Conservation (phyloP, 2,797 vertebrate species). For the Smutsia temminckii region DNA sequence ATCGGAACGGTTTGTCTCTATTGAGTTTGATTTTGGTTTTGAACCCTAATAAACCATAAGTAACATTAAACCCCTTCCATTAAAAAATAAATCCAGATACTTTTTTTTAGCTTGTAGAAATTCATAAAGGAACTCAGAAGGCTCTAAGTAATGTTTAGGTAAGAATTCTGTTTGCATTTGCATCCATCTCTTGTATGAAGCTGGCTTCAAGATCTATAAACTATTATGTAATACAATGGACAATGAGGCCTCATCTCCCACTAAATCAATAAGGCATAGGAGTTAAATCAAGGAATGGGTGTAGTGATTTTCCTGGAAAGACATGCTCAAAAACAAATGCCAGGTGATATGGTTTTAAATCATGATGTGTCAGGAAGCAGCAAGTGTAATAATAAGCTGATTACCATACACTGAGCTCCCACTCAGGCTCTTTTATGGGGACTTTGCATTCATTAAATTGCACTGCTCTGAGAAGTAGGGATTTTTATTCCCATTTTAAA, state of each 20-base stretch:
- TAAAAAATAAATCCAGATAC: neutral
- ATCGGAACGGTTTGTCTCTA: neutral
- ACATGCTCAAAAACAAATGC: neutral
- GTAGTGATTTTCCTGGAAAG: neutral
- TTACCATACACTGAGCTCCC: neutral
- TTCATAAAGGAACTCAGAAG: neutral
- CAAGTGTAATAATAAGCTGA: neutral
- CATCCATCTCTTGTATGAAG: neutral
- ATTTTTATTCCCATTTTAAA: conserved; percentile 9
- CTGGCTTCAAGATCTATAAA: neutral
- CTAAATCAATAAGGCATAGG: neutral
- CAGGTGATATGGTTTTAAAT: neutral
- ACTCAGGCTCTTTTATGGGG: neutral
- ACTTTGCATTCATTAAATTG: neutral
- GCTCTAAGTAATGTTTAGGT: neutral
- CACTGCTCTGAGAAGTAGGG: neutral
- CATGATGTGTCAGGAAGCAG: neutral
- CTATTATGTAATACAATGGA: neutral
- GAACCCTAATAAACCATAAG: neutral
- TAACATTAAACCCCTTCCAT: neutral
- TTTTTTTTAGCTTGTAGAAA: neutral
- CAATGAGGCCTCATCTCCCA: neutral
- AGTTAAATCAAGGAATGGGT: neutral
- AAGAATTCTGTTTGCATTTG: neutral
- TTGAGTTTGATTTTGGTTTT: neutral